These are phyloP conservation scores for Felis chaus DNA, from an alignment of 2,113 vertebrate species.

Conservation along the genomic window DNA sequence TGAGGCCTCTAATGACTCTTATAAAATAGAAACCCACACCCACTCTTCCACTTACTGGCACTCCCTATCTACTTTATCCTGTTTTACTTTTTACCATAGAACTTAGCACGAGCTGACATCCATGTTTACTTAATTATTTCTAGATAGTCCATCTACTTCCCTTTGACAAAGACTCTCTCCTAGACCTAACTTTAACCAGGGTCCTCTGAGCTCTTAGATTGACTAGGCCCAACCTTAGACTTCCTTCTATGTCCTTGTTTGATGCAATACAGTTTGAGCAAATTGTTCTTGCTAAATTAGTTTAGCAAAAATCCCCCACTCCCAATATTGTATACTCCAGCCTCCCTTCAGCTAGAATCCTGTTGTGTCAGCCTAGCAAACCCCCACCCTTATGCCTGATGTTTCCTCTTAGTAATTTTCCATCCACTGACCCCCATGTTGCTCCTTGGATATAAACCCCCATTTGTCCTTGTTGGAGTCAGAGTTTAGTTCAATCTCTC, in stretches of 20 bases:
- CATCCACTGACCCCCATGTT: neutral
- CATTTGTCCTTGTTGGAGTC: neutral
- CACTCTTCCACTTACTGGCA: neutral
- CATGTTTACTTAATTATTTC: neutral
- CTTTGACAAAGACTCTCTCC: neutral
- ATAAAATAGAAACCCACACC: neutral
- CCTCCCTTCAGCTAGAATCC: neutral
- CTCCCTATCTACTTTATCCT: neutral
- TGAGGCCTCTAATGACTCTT: neutral
- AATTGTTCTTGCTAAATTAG: neutral
- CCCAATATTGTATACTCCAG: neutral
- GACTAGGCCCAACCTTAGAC: neutral
- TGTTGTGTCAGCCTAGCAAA: neutral
- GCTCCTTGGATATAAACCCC: neutral
- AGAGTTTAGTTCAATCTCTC: neutral
- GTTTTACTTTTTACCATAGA: neutral
- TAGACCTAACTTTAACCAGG: neutral
- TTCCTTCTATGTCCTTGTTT: neutral
- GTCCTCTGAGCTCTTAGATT: neutral
- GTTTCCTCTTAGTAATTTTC: neutral
- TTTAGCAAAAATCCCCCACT: neutral
- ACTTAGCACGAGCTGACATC: neutral
- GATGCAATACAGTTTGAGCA: neutral
- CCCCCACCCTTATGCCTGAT: neutral
- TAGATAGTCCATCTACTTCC: neutral